These are phyloP conservation scores for Brachyptera risi DNA, from an alignment of 2,888 invertebrate species.

Conservation along the genomic window DNA sequence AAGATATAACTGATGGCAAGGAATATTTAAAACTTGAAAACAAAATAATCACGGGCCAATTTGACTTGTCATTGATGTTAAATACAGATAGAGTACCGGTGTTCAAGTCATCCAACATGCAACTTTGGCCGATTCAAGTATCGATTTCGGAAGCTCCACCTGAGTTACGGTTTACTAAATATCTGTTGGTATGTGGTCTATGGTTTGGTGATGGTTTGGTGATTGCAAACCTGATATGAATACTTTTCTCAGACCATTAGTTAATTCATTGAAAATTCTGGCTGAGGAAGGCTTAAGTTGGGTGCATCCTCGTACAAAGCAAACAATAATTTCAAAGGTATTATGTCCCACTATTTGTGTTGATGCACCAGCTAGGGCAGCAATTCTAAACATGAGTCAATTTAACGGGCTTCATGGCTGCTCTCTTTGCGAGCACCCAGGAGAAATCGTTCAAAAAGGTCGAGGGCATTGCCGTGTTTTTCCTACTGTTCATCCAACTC, in stretches of 20 bases:
- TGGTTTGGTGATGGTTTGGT: too few relatives aligned
- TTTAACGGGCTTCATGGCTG: constrained; percentile 10
- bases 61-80: too few relatives aligned
- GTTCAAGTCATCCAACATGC: too few relatives aligned
- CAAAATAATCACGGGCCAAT: too few relatives aligned
- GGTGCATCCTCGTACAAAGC: neutral
- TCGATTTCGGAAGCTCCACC: too few relatives aligned
- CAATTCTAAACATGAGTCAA: neutral
- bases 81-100: too few relatives aligned
- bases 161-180: neutral
- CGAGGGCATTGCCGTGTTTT: neutral
- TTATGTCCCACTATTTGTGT: neutral
- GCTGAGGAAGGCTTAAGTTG: neutral
- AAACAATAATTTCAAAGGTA: neutral
- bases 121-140: too few relatives aligned
- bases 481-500: neutral
- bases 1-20: too few relatives aligned
- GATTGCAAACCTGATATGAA: neutral
- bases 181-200: neutral
- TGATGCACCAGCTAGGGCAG: constrained; percentile 1
- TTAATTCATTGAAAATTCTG: too few relatives aligned
- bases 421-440: constrained; percentile 7
- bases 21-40: too few relatives aligned
- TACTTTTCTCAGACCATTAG: neutral
- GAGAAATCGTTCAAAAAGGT: neutral